Base-by-base conservation (phyloP, 2,113 vertebrate species). In the Ageneiosus marmoratus region DNA sequence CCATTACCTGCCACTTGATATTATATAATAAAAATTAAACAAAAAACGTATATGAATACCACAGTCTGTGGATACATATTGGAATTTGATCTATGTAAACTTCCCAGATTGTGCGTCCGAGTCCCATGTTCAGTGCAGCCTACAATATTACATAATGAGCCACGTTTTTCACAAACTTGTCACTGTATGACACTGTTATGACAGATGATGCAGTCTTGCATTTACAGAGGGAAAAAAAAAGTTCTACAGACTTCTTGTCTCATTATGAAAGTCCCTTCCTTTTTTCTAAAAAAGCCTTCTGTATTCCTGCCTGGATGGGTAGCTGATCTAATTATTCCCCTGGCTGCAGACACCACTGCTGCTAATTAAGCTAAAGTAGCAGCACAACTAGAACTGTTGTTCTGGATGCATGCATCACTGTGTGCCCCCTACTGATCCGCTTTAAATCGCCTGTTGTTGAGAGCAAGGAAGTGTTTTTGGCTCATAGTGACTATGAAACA, bases 291-390 rank as follows among this genome's bases (percentile, higher is more conserved):
- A 72, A 84, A 70, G 41, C 76, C 65, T 46, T 78, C 55, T 84
- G 73, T 73, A 37, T 79, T 69, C 78, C 77, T 84, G 53, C 65
- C 76, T 79, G 83, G 77, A 62, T 18, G 44, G 48, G 76, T 84
- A 73, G 76, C 83, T 84, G 83, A 79, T 84, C 70, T 84, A 84
- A 84, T 84, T 84, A 79, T 72, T 84, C 83, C 83, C 83, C 63
- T 77, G 67, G 83, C 55, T 73, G 29, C 44, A 72, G 77, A 56
- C 77, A 58, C 76, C 73, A 77, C 65, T 53, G 76, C 55, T 58
- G 67, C 65, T 84, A 84, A 84, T 84, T 84, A 84, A 73, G 67
- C 83, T 84, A 84, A 84, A 84, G 79, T 84, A 79, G 77, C 53
- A 24, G 41, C 46, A 56, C 53, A 84, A 70, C 76, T 79, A 58